These are phyloP conservation scores for Encarsia formosa DNA, from an alignment of 2,888 invertebrate genomes.

Conservation along the genomic window DNA sequence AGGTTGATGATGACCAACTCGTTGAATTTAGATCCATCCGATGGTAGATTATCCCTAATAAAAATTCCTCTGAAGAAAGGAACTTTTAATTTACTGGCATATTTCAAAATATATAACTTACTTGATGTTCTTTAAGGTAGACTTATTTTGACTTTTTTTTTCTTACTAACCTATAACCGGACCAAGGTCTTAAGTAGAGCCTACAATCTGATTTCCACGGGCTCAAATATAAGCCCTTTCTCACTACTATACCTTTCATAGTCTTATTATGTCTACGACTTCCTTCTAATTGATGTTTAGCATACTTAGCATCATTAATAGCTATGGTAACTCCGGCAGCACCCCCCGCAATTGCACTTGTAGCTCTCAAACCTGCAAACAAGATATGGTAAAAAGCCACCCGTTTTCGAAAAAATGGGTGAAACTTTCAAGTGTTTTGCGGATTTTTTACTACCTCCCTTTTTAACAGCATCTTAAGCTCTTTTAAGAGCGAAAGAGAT, in stretches of 20 bases:
- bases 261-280: background rate
- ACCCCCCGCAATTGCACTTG: background rate
- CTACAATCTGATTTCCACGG: background rate
- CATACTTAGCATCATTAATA: background rate
- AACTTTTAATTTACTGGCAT: conserved; percentile 23
- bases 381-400: too few relatives aligned
- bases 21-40: conserved; percentile 10
- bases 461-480: background rate
- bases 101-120: conserved; percentile 25
- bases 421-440: background rate
- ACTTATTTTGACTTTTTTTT: conserved; percentile 14
- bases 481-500: background rate
- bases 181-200: background rate
- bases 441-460: background rate
- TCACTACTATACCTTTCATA: background rate
- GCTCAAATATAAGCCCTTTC: background rate
- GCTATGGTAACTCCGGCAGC: too few relatives aligned
- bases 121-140: conserved; percentile 31
- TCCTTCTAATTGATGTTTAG: background rate
- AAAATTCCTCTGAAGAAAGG: conserved; percentile 29
- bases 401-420: too few relatives aligned
- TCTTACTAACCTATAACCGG: background rate
- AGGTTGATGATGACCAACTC: conserved; percentile 31
- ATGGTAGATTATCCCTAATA: conserved; percentile 27
- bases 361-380: background rate